These are phyloP conservation scores for Eolophus roseicapilla DNA, from an alignment of 2,113 vertebrate species.

Conservation along the genomic window DNA sequence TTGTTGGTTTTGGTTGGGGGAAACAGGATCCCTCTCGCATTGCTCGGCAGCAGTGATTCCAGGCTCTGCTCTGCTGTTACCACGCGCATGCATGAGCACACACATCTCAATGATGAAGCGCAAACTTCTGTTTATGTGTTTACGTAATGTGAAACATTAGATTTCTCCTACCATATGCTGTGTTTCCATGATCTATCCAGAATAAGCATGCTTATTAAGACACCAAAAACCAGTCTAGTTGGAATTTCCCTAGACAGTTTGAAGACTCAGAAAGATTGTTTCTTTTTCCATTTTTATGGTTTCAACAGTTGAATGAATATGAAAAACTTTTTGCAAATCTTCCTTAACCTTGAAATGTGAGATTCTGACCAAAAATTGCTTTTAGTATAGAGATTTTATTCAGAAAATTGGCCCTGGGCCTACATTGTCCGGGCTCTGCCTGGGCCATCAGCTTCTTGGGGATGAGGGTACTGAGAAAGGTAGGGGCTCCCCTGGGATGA, in stretches of 20 bases:
- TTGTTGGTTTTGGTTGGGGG: not conserved
- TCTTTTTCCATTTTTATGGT: not conserved
- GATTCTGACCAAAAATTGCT: not conserved
- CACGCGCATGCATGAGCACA: accelerated
- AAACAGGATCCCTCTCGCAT: not conserved
- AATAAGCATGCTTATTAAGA: not conserved
- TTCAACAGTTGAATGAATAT: not conserved
- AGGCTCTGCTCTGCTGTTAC: not conserved
- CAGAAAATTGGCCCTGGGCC: not conserved
- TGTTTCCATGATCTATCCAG: not conserved
- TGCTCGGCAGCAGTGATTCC: not conserved
- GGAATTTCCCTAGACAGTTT: not conserved
- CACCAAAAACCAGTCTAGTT: not conserved
- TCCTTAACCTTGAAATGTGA: not conserved
- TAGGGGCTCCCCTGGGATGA: not conserved
- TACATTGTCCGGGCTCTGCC: not conserved
- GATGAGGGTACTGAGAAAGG: not conserved
- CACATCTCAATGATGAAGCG: not conserved
- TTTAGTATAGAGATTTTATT: not conserved
- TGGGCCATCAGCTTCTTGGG: not conserved
- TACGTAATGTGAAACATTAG: not conserved
- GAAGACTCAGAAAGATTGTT: not conserved
- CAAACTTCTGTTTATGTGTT: not conserved
- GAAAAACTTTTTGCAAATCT: not conserved
- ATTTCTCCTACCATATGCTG: not conserved